Conservation (phyloP, 2,113 vertebrate species). For the Clarias magur region DNA sequence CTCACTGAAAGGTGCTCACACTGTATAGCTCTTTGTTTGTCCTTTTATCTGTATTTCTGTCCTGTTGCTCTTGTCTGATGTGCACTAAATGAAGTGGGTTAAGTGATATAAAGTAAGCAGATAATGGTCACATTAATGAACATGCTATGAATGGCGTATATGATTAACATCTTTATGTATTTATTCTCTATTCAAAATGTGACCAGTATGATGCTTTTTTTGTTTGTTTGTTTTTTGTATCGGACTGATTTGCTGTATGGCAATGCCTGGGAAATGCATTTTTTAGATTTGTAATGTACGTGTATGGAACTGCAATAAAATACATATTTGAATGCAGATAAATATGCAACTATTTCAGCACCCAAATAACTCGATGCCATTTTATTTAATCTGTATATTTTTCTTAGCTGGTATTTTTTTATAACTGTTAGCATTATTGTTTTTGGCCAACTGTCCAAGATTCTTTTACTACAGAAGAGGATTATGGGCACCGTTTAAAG, state of each 20-base stretch:
- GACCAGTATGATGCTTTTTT: neutral
- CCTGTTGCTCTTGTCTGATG: neutral
- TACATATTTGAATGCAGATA: neutral
- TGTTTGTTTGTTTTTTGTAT: neutral
- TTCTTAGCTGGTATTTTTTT: neutral
- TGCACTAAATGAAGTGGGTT: conserved; percentile 5
- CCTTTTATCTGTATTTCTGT: neutral
- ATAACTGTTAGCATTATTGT: no score
- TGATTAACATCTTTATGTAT: neutral
- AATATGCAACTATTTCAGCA: neutral
- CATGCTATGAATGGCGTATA: neutral
- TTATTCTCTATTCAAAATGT: neutral
- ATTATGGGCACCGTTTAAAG: no score
- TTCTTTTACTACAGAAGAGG: neutral
- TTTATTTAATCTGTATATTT: neutral
- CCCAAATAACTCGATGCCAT: neutral
- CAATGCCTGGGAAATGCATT: neutral
- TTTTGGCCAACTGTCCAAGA: neutral
- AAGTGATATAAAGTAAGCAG: neutral
- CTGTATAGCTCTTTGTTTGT: neutral
- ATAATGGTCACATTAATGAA: neutral
- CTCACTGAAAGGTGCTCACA: neutral
- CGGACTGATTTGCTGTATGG: neutral
- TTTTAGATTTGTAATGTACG: conserved; percentile 2
- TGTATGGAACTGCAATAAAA: conserved; percentile 27